These are phyloP conservation scores for Eidolon helvum DNA, from an alignment of 2,113 vertebrate species.

Conservation along the genomic window DNA sequence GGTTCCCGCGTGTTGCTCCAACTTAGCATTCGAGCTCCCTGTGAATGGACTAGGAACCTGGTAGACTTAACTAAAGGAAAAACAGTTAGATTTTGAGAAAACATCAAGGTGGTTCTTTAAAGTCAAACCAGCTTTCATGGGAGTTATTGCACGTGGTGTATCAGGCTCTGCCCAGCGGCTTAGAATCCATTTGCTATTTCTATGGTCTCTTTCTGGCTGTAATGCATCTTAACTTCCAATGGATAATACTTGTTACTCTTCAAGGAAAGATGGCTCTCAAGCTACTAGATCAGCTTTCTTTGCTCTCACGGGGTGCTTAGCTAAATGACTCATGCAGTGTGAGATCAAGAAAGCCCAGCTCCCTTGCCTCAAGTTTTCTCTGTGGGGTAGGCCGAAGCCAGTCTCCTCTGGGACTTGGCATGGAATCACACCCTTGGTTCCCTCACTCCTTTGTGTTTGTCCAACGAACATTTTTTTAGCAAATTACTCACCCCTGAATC, in stretches of 20 bases:
- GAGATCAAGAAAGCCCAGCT: background rate
- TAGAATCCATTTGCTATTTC: background rate
- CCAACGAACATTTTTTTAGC: background rate
- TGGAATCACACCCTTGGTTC: background rate
- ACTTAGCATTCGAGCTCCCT: background rate
- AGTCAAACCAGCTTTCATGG: background rate
- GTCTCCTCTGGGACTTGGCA: background rate
- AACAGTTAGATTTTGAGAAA: background rate
- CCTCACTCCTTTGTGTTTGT: background rate
- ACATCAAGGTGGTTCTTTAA: background rate
- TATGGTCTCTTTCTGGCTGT: background rate
- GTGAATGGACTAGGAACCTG: background rate
- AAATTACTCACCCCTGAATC: background rate
- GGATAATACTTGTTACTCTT: background rate
- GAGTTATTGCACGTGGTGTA: background rate
- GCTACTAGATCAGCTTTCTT: background rate
- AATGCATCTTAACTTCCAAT: background rate
- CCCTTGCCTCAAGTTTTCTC: background rate
- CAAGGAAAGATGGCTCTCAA: background rate
- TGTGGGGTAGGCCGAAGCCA: background rate
- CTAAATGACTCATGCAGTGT: background rate
- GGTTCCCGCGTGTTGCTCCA: background rate
- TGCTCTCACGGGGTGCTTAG: background rate
- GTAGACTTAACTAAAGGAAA: background rate
- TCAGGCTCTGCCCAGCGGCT: background rate